Evolutionary conservation across 2,797 vertebrate species (phyloP).

Genomic region (Arvicola amphibius): DNA sequence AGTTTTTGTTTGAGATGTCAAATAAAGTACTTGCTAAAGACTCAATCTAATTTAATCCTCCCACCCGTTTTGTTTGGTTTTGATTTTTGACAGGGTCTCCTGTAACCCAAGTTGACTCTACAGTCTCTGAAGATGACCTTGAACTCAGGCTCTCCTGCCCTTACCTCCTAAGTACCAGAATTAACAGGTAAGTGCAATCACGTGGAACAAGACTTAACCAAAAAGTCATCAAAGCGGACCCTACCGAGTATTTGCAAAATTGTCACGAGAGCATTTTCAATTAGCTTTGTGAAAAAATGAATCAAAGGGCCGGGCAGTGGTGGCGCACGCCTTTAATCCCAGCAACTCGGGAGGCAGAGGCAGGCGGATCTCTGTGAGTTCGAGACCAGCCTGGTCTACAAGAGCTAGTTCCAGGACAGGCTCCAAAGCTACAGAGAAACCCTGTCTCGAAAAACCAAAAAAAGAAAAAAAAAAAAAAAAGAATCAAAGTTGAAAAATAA

Average conservation of each 20-base stretch:
- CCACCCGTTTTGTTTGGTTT: background rate
- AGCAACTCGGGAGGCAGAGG: no score
- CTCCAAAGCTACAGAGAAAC: no score
- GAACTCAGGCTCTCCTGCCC: background rate
- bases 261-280: background rate
- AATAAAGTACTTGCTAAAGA: background rate
- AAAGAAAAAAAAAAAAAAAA: no score
- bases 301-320: no score
- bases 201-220: background rate
- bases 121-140: background rate
- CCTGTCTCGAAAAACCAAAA: no score
- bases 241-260: background rate
- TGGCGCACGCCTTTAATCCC: no score
- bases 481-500: constrained; percentile 19
- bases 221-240: background rate
- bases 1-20: constrained; percentile 2
- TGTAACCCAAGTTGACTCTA: background rate
- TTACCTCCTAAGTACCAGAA: background rate
- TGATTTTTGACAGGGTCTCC: background rate
- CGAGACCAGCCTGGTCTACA: no score
- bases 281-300: background rate
- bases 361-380: no score
- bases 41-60: background rate
- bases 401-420: no score
- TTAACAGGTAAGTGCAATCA: background rate